A percentile compares a stretch with the other conserved stretches of the same genome.
phyloP scores from a whole-genome alignment of 2,888 invertebrate species.

The Lumbricus terrestris region DNA sequence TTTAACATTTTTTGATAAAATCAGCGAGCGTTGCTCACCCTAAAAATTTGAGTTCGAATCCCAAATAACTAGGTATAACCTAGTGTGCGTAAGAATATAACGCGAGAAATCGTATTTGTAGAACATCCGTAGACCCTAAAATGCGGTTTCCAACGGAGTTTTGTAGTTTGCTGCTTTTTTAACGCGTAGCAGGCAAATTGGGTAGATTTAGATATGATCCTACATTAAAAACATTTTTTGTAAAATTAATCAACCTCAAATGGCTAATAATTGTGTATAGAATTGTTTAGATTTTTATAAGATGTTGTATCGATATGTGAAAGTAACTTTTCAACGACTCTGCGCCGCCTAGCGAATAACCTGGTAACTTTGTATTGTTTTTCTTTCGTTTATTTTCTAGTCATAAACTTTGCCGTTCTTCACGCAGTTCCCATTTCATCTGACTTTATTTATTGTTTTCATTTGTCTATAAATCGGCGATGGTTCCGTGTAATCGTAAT shows the following conservation, averaged over 20 bases:
- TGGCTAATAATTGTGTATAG: neutral
- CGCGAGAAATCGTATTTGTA: neutral
- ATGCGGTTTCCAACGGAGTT: neutral
- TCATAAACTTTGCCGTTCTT: neutral
- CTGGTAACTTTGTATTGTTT: neutral
- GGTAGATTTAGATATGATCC: neutral
- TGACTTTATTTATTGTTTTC: neutral
- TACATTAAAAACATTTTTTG: neutral
- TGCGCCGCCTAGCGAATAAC: neutral
- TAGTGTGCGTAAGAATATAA: neutral
- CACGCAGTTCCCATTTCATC: neutral
- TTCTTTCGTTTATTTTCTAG: neutral
- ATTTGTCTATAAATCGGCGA: neutral
- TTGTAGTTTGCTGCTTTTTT: neutral
- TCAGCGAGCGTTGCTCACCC: neutral
- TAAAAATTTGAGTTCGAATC: constrained; percentile 19
- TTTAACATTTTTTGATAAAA: neutral
- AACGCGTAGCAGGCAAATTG: neutral
- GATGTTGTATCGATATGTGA: neutral
- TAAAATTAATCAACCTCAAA: neutral
- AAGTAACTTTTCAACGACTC: neutral
- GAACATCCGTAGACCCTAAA: neutral
- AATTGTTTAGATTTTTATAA: neutral
- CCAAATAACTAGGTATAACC: constrained; percentile 19
- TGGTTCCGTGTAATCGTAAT: neutral